Conservation (phyloP, 2,113 vertebrate genomes). For the Trochalopteron elliotii region DNA sequence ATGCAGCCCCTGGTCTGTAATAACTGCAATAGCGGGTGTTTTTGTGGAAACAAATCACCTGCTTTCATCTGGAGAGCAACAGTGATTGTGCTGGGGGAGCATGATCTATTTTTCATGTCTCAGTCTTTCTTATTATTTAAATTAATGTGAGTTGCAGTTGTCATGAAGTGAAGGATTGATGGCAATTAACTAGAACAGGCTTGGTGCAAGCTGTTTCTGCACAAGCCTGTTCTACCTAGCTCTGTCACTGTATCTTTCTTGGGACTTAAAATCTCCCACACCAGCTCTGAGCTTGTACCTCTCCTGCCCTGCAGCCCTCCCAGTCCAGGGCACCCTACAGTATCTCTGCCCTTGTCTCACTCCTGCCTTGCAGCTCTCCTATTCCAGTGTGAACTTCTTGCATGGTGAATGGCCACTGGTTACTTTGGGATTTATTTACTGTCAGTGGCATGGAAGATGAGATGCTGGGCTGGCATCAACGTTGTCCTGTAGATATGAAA, state of each 20-base stretch:
- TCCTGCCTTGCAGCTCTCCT: background rate
- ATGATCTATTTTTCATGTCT: conserved; percentile 58
- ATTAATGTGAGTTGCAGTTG: conserved; percentile 61
- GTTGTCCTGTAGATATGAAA: background rate
- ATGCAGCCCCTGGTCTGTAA: background rate
- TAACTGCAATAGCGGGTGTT: conserved; percentile 22
- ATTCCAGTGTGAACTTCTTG: background rate
- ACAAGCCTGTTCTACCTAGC: background rate
- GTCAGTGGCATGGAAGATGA: background rate
- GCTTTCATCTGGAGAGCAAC: conserved; percentile 54
- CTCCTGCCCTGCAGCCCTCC: background rate
- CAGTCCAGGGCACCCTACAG: background rate
- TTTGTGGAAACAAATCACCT: conserved; percentile 64
- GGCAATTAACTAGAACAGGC: conserved; percentile 4
- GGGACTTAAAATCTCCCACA: background rate
- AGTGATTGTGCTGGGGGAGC: conserved; percentile 48
- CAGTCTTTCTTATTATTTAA: conserved; percentile 63
- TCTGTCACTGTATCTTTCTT: background rate
- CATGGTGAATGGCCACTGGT: background rate
- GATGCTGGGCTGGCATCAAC: background rate
- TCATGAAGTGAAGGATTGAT: conserved; percentile 53
- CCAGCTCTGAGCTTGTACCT: background rate
- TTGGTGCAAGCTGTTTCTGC: background rate
- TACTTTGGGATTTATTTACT: background rate
- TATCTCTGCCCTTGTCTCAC: background rate